Evolutionary conservation across 1,140 invertebrate species (phyloP).

Genomic region (Argopecten irradians): DNA sequence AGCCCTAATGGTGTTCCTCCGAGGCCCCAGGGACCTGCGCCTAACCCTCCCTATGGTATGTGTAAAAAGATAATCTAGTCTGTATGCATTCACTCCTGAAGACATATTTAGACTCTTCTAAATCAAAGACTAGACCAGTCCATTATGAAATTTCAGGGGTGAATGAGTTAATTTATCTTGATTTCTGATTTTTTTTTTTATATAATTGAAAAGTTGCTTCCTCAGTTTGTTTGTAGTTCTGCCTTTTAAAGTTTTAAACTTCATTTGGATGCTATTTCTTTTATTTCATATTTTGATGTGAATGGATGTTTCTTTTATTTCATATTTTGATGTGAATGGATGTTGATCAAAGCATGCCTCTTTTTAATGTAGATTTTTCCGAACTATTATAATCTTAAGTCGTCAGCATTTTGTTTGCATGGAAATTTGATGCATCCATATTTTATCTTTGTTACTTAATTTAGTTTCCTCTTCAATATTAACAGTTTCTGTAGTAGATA

Average conservation of each 20-base stretch:
- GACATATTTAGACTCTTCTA: too few species aligned
- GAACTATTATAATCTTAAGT: background rate
- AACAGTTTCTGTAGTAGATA: background rate
- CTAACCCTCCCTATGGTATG: constrained; percentile 60
- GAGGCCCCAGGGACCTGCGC: constrained; percentile 61
- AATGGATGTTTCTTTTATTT: too few species aligned
- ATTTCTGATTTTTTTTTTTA: too few species aligned
- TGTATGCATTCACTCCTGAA: too few species aligned
- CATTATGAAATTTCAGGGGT: too few species aligned
- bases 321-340: background rate
- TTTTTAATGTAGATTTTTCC: background rate
- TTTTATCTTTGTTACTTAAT: background rate
- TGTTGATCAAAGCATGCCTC: background rate
- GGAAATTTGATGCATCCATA: background rate
- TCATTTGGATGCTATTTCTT: too few species aligned
- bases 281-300: too few species aligned
- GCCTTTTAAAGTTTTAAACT: too few species aligned
- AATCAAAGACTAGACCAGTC: too few species aligned
- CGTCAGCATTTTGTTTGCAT: background rate
- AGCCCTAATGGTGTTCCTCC: constrained; percentile 58
- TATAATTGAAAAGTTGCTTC: too few species aligned
- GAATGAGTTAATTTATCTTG: too few species aligned
- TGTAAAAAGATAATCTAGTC: constrained; percentile 30
- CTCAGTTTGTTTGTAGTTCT: too few species aligned
- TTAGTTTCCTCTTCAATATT: background rate